These are phyloP conservation scores for Alca torda DNA, from an alignment of 2,797 vertebrate genomes.

Conservation along the genomic window DNA sequence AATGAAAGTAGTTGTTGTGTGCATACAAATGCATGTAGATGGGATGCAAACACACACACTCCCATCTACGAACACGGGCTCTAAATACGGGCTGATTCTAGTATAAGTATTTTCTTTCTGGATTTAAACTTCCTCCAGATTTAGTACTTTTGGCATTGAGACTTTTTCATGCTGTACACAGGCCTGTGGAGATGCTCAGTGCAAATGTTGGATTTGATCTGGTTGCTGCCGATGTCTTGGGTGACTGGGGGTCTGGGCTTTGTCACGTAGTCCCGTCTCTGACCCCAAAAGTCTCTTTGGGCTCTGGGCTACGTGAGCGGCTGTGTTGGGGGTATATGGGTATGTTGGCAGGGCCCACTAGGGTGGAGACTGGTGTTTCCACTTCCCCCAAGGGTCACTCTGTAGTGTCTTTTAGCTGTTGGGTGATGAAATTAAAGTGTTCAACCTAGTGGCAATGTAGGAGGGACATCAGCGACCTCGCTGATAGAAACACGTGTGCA, in stretches of 20 bases:
- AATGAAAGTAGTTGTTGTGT: neutral
- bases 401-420: neutral
- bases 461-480: neutral
- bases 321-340: neutral
- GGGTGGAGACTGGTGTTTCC: neutral
- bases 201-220: neutral
- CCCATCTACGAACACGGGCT: neutral
- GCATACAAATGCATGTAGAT: neutral
- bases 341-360: neutral
- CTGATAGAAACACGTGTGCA: rapidly evolving
- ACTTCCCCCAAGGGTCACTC: neutral
- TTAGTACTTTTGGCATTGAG: neutral
- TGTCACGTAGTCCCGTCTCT: neutral
- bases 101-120: neutral
- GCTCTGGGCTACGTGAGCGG: neutral
- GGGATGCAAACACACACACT: neutral
- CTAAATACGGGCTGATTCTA: neutral
- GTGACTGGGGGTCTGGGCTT: neutral
- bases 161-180: neutral
- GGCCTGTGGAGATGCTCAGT: neutral
- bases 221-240: neutral
- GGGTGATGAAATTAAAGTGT: neutral
- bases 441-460: neutral
- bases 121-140: neutral
- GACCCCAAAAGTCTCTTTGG: neutral